Conservation (phyloP, 2,888 invertebrate genomes). For the Yponomeuta cagnagella region DNA sequence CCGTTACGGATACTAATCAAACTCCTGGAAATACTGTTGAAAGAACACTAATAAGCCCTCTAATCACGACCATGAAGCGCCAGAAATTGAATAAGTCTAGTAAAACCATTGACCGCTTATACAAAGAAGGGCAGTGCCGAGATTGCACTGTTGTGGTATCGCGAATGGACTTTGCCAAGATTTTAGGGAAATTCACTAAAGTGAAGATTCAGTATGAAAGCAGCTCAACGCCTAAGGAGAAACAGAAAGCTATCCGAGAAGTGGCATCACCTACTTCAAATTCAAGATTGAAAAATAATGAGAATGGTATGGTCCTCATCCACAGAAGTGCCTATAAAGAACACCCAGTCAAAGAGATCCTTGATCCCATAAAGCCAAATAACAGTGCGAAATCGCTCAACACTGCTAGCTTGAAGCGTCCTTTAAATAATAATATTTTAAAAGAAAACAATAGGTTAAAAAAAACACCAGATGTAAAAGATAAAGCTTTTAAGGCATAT, state of each 20-base stretch:
- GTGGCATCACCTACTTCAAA: slow-evolving; percentile 35
- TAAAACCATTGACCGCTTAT: slow-evolving; percentile 55
- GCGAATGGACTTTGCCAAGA: slow-evolving; percentile 70
- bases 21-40: slow-evolving; percentile 22
- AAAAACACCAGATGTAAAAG: slow-evolving; percentile 35
- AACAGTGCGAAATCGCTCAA: slow-evolving; percentile 21
- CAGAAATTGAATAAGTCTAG: slow-evolving; percentile 44
- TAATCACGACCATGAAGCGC: slow-evolving; percentile 12
- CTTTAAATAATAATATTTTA: slow-evolving; percentile 39
- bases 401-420: not conserved
- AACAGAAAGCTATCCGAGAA: slow-evolving; percentile 29
- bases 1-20: slow-evolving; percentile 24
- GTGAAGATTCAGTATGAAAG: slow-evolving; percentile 69
- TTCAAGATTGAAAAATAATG: slow-evolving; percentile 55
- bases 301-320: slow-evolving; percentile 65
- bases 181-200: slow-evolving; percentile 68
- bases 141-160: slow-evolving; percentile 64
- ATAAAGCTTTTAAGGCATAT: slow-evolving; percentile 34
- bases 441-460: slow-evolving; percentile 60
- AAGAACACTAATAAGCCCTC: slow-evolving; percentile 5
- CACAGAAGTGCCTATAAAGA: slow-evolving; percentile 50
- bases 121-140: slow-evolving; percentile 62
- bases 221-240: slow-evolving; percentile 44
- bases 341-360: slow-evolving; percentile 44
- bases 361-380: slow-evolving; percentile 32